Conservation (phyloP, 2,888 invertebrate species). For the Cecidostiba fungosa region DNA sequence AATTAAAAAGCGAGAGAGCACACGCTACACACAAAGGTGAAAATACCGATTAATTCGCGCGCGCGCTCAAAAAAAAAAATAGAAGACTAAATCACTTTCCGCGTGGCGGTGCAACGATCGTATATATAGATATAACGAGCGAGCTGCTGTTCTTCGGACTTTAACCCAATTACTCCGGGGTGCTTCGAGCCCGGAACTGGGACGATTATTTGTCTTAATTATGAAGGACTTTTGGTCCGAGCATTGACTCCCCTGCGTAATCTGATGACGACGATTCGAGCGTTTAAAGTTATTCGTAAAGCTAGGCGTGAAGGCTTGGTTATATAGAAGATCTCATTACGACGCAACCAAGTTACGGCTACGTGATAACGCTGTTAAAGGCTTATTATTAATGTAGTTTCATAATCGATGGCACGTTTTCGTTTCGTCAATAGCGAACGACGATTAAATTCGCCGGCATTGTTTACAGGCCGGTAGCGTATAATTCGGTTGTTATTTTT, state of each 20-base stretch:
- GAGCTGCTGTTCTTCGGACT: constrained; percentile 43
- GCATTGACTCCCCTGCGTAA: not conserved
- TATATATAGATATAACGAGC: not conserved
- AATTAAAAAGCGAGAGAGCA: not conserved
- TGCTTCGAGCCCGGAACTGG: constrained; percentile 7
- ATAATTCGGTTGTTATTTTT: no score
- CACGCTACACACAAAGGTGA: not conserved
- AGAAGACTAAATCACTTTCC: not conserved
- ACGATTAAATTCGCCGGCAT: not conserved
- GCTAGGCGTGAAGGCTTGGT: no score
- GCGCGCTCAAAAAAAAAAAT: not conserved
- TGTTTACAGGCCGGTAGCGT: no score
- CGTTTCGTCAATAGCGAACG: not conserved
- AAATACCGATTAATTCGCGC: not conserved
- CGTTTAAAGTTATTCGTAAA: not conserved
- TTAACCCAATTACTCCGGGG: constrained; percentile 52
- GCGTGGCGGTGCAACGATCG: not conserved
- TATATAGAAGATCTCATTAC: not conserved
- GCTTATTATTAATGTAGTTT: not conserved
- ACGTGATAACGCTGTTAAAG: not conserved
- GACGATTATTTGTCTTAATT: constrained; percentile 48
- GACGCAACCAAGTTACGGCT: not conserved
- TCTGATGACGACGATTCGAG: not conserved
- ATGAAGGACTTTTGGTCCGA: not conserved
- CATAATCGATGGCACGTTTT: not conserved